Percentiles rank a stretch among this genome's conserved stretches.
phyloP scores from a whole-genome alignment of 2,113 vertebrate species.

The Hypomesus transpacificus region DNA sequence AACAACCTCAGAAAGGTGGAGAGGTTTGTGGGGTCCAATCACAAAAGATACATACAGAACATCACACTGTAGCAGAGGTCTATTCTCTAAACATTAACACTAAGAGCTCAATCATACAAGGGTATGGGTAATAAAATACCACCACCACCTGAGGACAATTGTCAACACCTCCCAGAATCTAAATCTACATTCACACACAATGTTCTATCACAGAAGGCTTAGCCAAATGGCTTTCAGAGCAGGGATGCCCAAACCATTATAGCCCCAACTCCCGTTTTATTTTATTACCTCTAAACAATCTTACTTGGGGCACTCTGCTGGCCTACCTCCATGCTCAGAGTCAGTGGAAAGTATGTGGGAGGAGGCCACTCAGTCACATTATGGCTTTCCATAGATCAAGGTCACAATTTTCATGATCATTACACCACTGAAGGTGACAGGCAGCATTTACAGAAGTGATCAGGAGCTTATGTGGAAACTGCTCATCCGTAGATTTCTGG shows the following conservation, averaged over 20 bases:
- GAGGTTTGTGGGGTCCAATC: conserved; percentile 38
- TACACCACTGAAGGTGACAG: conserved; percentile 75
- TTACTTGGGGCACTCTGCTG: conserved; percentile 58
- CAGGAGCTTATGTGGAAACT: conserved; percentile 67
- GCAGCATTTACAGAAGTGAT: conserved; percentile 72
- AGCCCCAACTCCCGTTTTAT: conserved; percentile 57
- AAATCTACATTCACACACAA: conserved; percentile 60
- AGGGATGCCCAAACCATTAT: conserved; percentile 59
- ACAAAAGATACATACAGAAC: conserved; percentile 44
- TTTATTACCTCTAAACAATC: conserved; percentile 71
- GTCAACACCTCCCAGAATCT: conserved; percentile 49
- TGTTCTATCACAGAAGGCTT: conserved; percentile 56
- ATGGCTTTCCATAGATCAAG: conserved; percentile 74
- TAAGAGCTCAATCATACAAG: conserved; percentile 53
- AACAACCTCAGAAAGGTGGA: conserved; percentile 15
- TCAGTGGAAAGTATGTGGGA: conserved; percentile 57
- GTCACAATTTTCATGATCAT: conserved; percentile 75
- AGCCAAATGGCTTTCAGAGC: conserved; percentile 58
- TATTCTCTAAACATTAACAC: conserved; percentile 50
- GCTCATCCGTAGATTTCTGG: conserved; percentile 65
- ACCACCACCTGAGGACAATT: conserved; percentile 47
- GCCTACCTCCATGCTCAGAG: conserved; percentile 45
- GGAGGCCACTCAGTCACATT: conserved; percentile 68
- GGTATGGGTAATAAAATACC: conserved; percentile 59
- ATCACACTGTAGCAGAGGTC: conserved; percentile 48